These are phyloP conservation scores for Phylloscopus trochiloides DNA, from an alignment of 2,113 vertebrate genomes.

Conservation along the genomic window DNA sequence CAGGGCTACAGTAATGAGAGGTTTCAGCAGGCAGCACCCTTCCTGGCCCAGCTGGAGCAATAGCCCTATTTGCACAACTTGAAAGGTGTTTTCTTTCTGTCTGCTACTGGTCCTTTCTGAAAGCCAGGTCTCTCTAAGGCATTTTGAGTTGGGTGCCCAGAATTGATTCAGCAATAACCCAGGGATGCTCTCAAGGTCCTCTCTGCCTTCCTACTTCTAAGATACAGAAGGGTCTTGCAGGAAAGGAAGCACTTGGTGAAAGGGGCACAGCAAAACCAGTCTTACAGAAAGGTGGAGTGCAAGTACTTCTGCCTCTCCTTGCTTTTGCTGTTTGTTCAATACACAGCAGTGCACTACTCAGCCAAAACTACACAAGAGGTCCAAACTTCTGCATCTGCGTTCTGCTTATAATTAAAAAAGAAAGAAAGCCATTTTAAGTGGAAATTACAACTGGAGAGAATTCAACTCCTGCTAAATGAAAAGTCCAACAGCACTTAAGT, in stretches of 20 bases:
- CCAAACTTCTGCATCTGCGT: not conserved
- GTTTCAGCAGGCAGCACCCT: not conserved
- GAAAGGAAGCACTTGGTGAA: not conserved
- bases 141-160: not conserved
- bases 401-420: not conserved
- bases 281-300: not conserved
- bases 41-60: not conserved
- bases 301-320: not conserved
- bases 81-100: not conserved
- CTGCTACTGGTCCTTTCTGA: not conserved
- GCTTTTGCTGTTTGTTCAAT: not conserved
- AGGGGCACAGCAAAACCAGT: not conserved
- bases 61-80: not conserved
- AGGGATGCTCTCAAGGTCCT: not conserved
- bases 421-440: not conserved
- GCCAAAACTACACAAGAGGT: not conserved
- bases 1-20: not conserved
- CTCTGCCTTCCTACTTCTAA: not conserved
- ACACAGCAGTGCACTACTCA: not conserved
- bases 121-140: not conserved
- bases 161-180: not conserved
- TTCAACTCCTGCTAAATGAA: not conserved
- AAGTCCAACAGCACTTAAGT: not conserved
- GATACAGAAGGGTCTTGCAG: not conserved
- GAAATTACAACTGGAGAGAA: not conserved